Evolutionary conservation across 2,113 vertebrate genomes (phyloP).

Genomic region (Daphoenositta chrysoptera): DNA sequence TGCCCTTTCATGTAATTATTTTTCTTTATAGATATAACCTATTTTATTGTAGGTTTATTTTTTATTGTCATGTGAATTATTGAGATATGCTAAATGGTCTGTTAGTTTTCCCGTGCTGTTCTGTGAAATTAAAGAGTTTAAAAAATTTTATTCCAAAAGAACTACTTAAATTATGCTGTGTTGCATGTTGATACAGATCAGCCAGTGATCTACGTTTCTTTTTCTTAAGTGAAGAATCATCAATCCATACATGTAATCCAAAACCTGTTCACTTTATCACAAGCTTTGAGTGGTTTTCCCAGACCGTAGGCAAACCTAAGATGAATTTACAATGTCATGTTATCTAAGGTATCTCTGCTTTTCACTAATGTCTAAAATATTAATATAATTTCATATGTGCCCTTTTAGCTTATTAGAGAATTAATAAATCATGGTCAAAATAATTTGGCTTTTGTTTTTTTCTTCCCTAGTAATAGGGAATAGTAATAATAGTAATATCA

Average conservation of each 20-base stretch:
- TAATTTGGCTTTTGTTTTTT: rapidly evolving
- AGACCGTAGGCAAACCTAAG: not conserved
- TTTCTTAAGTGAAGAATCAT: not conserved
- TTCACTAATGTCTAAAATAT: not conserved
- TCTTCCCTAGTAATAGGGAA: not conserved
- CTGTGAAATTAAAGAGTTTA: not conserved
- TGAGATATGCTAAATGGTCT: not conserved
- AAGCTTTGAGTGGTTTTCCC: not conserved
- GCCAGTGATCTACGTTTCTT: not conserved
- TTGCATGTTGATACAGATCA: not conserved
- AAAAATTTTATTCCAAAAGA: not conserved
- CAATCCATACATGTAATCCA: not conserved
- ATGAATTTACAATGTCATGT: not conserved
- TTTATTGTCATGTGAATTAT: not conserved
- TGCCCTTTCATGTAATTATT: not conserved
- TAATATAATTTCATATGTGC: not conserved
- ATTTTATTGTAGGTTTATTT: not conserved
- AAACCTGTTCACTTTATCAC: not conserved
- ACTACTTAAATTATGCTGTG: not conserved
- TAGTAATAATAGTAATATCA: not conserved
- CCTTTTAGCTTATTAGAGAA: not conserved
- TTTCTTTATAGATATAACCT: not conserved
- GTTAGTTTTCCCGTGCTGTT: not conserved
- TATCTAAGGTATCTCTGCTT: not conserved
- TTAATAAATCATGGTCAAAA: not conserved